These are phyloP conservation scores for Drosophila rufa DNA, from an alignment of 1,140 invertebrate genomes.

Conservation along the genomic window DNA sequence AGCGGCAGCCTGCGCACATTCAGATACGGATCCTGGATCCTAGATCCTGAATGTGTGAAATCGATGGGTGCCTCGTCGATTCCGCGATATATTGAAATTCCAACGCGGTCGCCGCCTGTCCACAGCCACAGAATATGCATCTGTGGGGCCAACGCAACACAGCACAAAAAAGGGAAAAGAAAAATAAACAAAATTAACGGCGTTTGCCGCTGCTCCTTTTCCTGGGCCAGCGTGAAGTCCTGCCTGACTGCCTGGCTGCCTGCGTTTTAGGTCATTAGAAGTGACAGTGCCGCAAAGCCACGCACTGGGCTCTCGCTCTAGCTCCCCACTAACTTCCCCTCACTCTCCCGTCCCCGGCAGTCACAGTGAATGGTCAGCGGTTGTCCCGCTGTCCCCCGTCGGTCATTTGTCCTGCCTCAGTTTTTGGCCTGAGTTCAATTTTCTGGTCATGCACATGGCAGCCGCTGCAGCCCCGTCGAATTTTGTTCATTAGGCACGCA, in stretches of 20 bases:
- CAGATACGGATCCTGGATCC: conserved; percentile 8
- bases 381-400: conserved; percentile 20
- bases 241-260: conserved; percentile 5
- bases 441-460: conserved; percentile 81
- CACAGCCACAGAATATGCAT: conserved; percentile 24
- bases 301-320: conserved; percentile 18
- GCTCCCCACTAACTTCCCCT: no score
- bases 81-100: conserved; percentile 47
- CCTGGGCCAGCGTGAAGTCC: conserved; percentile 12
- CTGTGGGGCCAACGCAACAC: conserved; percentile 2
- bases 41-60: neutral
- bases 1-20: conserved; percentile 1
- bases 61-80: conserved; percentile 18
- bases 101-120: conserved; percentile 13
- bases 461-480: conserved; percentile 59
- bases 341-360: neutral
- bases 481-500: conserved; percentile 67
- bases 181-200: conserved; percentile 73
- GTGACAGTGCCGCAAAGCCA: conserved; percentile 70
- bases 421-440: conserved; percentile 76
- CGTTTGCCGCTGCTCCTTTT: conserved; percentile 41
- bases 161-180: neutral
- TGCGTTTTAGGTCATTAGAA: conserved; percentile 69
- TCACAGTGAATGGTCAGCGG: conserved; percentile 41
- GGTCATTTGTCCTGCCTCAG: conserved; percentile 73